Evolutionary conservation across 1,140 invertebrate species (phyloP).

Genomic region (Euglossa dilemma): DNA sequence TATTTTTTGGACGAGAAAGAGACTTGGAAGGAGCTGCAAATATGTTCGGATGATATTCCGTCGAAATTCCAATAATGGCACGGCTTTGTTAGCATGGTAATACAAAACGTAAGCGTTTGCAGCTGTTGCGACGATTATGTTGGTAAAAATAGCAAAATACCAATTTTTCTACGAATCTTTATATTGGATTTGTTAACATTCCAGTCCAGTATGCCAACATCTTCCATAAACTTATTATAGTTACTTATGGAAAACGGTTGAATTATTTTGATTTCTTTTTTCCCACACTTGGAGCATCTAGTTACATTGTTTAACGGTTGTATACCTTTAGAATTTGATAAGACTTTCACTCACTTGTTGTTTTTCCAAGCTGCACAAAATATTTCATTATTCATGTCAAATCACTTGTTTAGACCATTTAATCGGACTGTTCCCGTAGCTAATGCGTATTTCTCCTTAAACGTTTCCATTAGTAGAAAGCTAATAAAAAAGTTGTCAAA

Average conservation of each 20-base stretch:
- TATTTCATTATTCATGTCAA: too few relatives aligned
- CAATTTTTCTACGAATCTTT: constrained; percentile 21
- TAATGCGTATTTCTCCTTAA: too few relatives aligned
- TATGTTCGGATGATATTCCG: constrained; percentile 10
- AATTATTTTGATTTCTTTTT: constrained; percentile 16
- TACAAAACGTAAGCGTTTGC: constrained; percentile 8
- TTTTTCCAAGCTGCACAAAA: too few relatives aligned
- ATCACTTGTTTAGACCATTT: too few relatives aligned
- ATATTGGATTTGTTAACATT: constrained; percentile 15
- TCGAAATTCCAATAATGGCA: constrained; percentile 24
- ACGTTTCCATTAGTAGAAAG: too few relatives aligned
- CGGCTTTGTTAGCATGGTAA: constrained; percentile 17
- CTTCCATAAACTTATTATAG: constrained; percentile 21
- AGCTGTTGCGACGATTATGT: too few relatives aligned
- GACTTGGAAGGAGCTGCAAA: constrained; percentile 11
- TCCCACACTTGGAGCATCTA: constrained; percentile 12
- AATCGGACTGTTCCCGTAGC: too few relatives aligned
- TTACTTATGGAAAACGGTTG: constrained; percentile 20
- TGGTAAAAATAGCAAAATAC: constrained; percentile 18
- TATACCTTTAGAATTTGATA: too few relatives aligned
- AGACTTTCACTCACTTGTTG: too few relatives aligned
- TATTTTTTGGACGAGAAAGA: not conserved
- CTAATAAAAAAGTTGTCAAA: too few relatives aligned
- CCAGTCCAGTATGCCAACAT: constrained; percentile 14
- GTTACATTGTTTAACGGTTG: constrained; percentile 5